These are phyloP conservation scores for Toxotes jaculatrix DNA, from an alignment of 2,113 vertebrate species.

Conservation along the genomic window DNA sequence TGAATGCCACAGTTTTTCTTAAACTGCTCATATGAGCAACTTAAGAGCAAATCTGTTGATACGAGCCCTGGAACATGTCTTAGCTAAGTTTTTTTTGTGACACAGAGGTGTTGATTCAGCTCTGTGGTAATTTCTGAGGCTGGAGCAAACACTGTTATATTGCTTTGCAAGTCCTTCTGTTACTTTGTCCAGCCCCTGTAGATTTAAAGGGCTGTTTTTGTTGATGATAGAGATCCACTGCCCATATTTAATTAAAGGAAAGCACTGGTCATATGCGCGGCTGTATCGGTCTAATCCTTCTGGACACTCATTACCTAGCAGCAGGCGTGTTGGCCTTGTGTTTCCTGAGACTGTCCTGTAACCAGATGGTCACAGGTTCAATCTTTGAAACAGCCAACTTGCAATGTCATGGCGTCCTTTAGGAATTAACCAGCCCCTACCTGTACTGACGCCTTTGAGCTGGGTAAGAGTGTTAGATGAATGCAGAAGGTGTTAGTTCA, in stretches of 20 bases:
- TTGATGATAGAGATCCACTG: slow-evolving; percentile 4
- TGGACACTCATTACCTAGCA: slow-evolving; percentile 70
- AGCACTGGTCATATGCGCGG: slow-evolving; percentile 25
- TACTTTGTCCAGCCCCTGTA: slow-evolving; percentile 5
- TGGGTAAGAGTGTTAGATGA: slow-evolving; percentile 27
- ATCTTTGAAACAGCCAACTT: slow-evolving; percentile 58
- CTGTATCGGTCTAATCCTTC: slow-evolving; percentile 46
- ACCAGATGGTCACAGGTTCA: slow-evolving; percentile 76
- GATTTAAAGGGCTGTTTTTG: not conserved
- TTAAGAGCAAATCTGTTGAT: too few species aligned
- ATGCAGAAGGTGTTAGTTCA: slow-evolving; percentile 41
- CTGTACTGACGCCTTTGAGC: slow-evolving; percentile 24
- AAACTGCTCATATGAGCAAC: too few species aligned
- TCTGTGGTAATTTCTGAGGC: not conserved
- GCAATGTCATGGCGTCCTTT: slow-evolving; percentile 74
- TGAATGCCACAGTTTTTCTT: too few species aligned
- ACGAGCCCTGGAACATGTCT: too few species aligned
- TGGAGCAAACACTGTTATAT: not conserved
- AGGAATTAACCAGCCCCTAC: slow-evolving; percentile 43
- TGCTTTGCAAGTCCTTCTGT: not conserved
- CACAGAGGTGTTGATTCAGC: not conserved
- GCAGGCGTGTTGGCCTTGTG: slow-evolving; percentile 62
- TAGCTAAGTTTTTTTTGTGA: not conserved
- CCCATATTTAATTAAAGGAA: slow-evolving; percentile 38
- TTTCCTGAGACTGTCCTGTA: slow-evolving; percentile 49